These are phyloP conservation scores for Sturnus vulgaris DNA, from an alignment of 2,113 vertebrate species.

Conservation along the genomic window DNA sequence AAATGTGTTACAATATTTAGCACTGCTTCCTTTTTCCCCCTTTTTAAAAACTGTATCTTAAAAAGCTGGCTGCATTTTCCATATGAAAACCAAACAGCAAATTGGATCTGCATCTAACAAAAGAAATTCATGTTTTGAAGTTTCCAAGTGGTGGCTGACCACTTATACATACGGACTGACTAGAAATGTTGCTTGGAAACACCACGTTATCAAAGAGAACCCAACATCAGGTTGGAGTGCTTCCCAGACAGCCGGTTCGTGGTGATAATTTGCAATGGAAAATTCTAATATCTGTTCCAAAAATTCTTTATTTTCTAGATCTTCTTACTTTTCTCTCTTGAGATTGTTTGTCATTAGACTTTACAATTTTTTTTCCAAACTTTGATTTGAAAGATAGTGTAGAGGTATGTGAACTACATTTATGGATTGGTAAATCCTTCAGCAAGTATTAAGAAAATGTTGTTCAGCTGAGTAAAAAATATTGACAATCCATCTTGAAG, in stretches of 20 bases:
- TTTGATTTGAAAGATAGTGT: background rate
- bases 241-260: slow-evolving; percentile 68
- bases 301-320: slow-evolving; percentile 61
- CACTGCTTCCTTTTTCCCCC: background rate
- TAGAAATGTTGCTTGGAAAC: slow-evolving; percentile 65
- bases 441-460: background rate
- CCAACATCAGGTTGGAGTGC: slow-evolving; percentile 66
- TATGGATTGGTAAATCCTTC: background rate
- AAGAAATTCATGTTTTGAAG: slow-evolving; percentile 44
- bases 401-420: background rate
- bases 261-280: slow-evolving; percentile 70
- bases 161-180: background rate
- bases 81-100: slow-evolving; percentile 20
- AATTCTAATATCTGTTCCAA: slow-evolving; percentile 67
- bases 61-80: slow-evolving; percentile 34
- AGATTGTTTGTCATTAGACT: slow-evolving; percentile 19
- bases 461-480: background rate
- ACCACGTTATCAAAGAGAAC: slow-evolving; percentile 62
- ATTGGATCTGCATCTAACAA: slow-evolving; percentile 37
- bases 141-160: slow-evolving; percentile 50
- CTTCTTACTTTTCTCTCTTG: slow-evolving; percentile 38
- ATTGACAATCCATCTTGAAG: background rate
- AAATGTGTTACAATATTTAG: background rate
- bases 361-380: background rate
- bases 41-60: background rate